A percentile compares a stretch with the other conserved stretches of the same genome.
Conservation (phyloP, 1,140 invertebrate genomes). For the Apis dorsata region DNA sequence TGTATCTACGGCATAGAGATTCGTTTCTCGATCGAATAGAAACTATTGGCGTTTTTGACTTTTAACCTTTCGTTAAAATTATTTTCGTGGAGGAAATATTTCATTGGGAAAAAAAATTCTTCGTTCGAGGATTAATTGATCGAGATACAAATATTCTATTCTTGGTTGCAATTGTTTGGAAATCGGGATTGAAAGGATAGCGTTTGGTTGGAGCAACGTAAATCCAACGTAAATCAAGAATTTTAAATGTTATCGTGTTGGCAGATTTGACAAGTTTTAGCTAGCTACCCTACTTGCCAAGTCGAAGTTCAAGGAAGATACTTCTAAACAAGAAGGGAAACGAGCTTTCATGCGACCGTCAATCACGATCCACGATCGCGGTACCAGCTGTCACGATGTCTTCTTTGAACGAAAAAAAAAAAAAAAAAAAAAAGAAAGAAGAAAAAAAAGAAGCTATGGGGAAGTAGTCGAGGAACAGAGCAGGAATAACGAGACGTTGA, state of each 20-base stretch:
- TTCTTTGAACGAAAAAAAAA: not conserved
- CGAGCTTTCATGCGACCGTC: constrained; percentile 39
- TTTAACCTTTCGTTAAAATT: too few species aligned
- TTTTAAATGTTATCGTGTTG: too few species aligned
- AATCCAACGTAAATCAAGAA: too few species aligned
- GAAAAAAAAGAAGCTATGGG: not conserved
- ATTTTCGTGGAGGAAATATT: too few species aligned
- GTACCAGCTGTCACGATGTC: constrained; percentile 44
- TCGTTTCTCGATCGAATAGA: not conserved
- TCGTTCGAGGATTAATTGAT: too few species aligned
- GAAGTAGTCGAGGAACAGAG: constrained; percentile 31
- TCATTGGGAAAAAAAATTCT: too few species aligned
- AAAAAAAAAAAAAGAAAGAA: too few species aligned
- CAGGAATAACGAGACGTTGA: constrained; percentile 69
- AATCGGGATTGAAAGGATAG: not conserved
- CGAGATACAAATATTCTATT: too few species aligned
- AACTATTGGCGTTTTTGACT: too few species aligned
- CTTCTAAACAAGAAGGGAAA: constrained; percentile 3
- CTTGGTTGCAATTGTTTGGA: not conserved
- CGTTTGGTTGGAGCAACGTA: too few species aligned
- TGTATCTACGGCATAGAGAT: too few species aligned
- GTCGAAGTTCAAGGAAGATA: too few species aligned
- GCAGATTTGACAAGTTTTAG: not conserved
- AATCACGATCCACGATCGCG: constrained; percentile 40
- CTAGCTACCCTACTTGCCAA: not conserved